Evolutionary conservation across 2,113 vertebrate species (phyloP).

Genomic region (Arizona elegans): DNA sequence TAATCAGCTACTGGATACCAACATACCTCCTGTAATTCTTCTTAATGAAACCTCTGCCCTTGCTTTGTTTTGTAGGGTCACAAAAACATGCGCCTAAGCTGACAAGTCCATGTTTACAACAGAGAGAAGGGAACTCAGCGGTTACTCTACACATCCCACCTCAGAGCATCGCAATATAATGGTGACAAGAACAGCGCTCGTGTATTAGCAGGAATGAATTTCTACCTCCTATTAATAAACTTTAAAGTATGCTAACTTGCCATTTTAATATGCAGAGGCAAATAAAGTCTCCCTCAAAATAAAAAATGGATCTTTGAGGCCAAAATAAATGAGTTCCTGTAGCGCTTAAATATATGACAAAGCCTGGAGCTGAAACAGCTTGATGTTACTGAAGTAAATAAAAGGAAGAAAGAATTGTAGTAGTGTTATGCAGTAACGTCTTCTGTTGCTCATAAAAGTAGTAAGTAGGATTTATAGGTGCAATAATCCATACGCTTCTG

Average conservation of each 20-base stretch:
- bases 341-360: neutral
- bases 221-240: neutral
- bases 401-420: neutral
- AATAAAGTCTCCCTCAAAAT: neutral
- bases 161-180: neutral
- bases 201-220: neutral
- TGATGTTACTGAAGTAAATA: constrained; percentile 7
- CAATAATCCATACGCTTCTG: neutral
- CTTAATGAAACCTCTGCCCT: neutral
- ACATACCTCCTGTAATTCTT: neutral
- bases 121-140: neutral
- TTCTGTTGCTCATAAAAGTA: constrained; percentile 12
- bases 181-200: neutral
- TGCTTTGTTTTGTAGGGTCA: neutral
- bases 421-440: neutral
- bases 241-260: constrained; percentile 3
- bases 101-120: neutral
- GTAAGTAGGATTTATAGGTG: constrained; percentile 9
- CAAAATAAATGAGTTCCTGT: neutral
- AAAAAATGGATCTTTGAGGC: neutral
- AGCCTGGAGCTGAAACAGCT: neutral
- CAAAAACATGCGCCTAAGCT: neutral
- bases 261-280: neutral
- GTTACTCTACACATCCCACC: neutral
- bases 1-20: neutral